These are phyloP conservation scores for Rissa tridactyla DNA, from an alignment of 2,113 vertebrate genomes.

Conservation along the genomic window DNA sequence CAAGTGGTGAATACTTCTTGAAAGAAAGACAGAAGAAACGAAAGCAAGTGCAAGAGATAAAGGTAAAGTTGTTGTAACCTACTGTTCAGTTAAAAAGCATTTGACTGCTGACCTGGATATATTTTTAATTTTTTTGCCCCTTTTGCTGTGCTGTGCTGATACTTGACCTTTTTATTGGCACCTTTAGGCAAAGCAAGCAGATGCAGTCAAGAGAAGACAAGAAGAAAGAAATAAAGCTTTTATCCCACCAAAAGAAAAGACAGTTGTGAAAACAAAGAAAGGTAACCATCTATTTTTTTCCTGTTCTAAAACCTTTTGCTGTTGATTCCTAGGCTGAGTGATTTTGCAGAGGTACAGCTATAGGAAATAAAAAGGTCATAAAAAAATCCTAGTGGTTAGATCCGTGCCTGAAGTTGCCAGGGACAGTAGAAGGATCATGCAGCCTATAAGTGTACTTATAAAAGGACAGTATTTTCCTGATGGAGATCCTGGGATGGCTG, in stretches of 20 bases:
- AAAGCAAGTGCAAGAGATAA: conserved; percentile 88
- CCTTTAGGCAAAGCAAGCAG: conserved; percentile 87
- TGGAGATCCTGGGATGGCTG: background rate
- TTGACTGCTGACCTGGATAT: background rate
- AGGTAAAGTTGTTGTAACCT: conserved; percentile 73
- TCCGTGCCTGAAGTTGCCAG: background rate
- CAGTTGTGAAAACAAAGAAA: conserved; percentile 77
- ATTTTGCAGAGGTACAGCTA: background rate
- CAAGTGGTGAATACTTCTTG: conserved; percentile 94
- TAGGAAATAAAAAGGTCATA: background rate
- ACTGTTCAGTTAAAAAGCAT: background rate
- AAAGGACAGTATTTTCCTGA: background rate
- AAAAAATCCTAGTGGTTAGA: background rate
- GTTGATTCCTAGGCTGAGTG: background rate
- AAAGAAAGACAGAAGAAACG: conserved; percentile 88
- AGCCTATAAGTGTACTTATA: background rate
- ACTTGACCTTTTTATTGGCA: background rate
- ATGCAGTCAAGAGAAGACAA: conserved; percentile 85
- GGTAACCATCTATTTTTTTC: conserved; percentile 67
- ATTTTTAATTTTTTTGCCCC: background rate
- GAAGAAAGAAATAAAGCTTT: conserved; percentile 94
- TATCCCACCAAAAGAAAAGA: conserved; percentile 94
- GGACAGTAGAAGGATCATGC: background rate
- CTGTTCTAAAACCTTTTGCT: background rate
- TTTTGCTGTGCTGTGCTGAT: background rate